Evolutionary conservation across 2,888 invertebrate genomes (phyloP).

Genomic region (Lysandra bellargus): DNA sequence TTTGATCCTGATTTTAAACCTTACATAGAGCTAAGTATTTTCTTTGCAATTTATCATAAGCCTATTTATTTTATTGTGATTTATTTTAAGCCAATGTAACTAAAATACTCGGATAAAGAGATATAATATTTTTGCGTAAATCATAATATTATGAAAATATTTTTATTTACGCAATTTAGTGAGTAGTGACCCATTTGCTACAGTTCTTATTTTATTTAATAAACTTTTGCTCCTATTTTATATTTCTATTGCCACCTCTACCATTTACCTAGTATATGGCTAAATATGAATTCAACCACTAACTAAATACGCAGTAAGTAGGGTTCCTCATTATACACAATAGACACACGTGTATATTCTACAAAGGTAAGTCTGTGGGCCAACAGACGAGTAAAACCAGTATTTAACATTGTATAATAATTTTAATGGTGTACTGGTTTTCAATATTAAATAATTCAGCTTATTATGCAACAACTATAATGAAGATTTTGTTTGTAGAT

Average conservation of each 20-base stretch:
- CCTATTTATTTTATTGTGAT: too few species aligned
- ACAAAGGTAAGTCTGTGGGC: not conserved
- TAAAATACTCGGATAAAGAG: too few species aligned
- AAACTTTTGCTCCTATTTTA: too few species aligned
- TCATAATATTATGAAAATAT: too few species aligned
- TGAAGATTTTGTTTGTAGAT: not conserved
- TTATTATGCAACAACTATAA: not conserved
- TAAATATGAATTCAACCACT: constrained; percentile 13
- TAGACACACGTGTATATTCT: constrained; percentile 8
- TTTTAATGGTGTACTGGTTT: constrained; percentile 4
- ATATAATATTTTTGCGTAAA: too few species aligned
- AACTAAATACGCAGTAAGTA: constrained; percentile 21
- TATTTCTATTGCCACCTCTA: not conserved
- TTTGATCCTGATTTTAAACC: too few species aligned
- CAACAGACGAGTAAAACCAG: constrained; percentile 10
- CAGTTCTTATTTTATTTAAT: too few species aligned
- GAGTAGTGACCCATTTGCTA: too few species aligned
- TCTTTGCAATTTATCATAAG: too few species aligned
- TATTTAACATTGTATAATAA: constrained; percentile 10
- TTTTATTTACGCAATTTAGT: too few species aligned
- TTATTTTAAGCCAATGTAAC: too few species aligned
- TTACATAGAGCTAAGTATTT: too few species aligned
- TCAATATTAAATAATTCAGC: not conserved
- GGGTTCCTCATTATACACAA: constrained; percentile 15
- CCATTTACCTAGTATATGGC: not conserved